phyloP scores from a whole-genome alignment of 2,888 invertebrate species.

The Drosophila fungiperda region DNA sequence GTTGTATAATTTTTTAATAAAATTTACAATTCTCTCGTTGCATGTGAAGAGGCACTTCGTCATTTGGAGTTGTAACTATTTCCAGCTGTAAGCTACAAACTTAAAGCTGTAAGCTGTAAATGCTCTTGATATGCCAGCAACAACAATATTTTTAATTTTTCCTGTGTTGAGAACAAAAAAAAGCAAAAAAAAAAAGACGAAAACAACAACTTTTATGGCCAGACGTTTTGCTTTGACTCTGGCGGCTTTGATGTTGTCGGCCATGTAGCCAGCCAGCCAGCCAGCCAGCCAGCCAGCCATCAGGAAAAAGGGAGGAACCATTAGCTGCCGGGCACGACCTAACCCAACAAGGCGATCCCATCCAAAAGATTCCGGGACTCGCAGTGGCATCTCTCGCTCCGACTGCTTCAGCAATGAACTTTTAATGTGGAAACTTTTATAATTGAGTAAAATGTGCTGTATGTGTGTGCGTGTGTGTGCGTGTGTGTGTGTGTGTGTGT shows the following conservation, averaged over 20 bases:
- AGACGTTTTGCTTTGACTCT: conserved; percentile 66
- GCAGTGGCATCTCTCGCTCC: conserved; percentile 44
- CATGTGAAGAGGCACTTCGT: neutral
- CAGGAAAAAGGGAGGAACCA: conserved; percentile 2
- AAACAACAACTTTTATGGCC: conserved; percentile 56
- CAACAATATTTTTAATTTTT: conserved; percentile 58
- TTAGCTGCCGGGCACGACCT: conserved; percentile 61
- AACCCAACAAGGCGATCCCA: conserved; percentile 57
- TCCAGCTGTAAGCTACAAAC: neutral
- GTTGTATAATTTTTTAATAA: neutral
- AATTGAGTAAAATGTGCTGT: conserved; percentile 79
- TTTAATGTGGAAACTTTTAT: conserved; percentile 83
- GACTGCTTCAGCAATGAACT: conserved; percentile 73
- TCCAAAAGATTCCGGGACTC: conserved; percentile 35
- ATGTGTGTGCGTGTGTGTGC: neutral
- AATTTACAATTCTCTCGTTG: neutral
- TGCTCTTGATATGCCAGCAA: conserved; percentile 18
- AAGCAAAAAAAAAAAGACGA: conserved; percentile 6
- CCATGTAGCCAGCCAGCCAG: conserved; percentile 7
- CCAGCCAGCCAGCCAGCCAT: neutral
- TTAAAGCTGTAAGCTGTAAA: neutral
- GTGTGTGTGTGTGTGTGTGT: conserved; percentile 2
- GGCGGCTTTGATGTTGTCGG: conserved; percentile 72
- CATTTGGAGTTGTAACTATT: conserved; percentile 1
- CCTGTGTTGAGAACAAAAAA: conserved; percentile 54